These are phyloP conservation scores for Acropora tenuis DNA, from an alignment of 64 coral and sea anemone species.

Conservation along the genomic window DNA sequence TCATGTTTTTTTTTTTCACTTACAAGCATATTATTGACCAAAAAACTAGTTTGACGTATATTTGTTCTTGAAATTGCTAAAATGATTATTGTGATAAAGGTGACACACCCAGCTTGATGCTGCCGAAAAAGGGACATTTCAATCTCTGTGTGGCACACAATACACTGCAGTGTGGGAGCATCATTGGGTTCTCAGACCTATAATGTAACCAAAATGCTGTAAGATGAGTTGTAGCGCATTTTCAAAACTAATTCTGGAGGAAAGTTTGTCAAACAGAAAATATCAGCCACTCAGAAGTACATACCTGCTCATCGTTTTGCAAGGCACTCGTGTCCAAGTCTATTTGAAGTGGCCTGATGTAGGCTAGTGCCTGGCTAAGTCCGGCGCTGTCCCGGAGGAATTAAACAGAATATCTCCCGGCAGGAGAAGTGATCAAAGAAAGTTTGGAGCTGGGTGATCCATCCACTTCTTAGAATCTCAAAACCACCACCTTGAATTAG, in stretches of 20 bases:
- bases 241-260: conserved; percentile 17
- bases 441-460: no score
- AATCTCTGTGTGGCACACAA: conserved; percentile 27
- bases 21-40: conserved; percentile 12
- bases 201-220: conserved; percentile 45
- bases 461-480: no score
- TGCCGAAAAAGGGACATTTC: conserved; percentile 29
- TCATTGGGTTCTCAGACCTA: conserved; percentile 34
- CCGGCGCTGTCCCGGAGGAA: no score
- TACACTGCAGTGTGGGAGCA: conserved; percentile 42
- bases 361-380: no score
- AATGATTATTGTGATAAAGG: neutral
- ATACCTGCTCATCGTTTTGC: conserved; percentile 50
- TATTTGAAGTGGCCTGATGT: neutral
- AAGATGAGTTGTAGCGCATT: conserved; percentile 34
- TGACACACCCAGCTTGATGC: conserved; percentile 25
- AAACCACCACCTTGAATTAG: no score
- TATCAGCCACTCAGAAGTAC: neutral
- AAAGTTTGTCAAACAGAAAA: neutral
- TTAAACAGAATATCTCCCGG: no score
- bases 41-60: conserved; percentile 9
- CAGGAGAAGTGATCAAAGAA: no score
- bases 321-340: conserved; percentile 23
- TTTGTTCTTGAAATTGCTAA: conserved; percentile 16
- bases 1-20: conserved; percentile 9